phyloP scores from a whole-genome alignment of 2,888 invertebrate genomes.

The Selenia dentaria region DNA sequence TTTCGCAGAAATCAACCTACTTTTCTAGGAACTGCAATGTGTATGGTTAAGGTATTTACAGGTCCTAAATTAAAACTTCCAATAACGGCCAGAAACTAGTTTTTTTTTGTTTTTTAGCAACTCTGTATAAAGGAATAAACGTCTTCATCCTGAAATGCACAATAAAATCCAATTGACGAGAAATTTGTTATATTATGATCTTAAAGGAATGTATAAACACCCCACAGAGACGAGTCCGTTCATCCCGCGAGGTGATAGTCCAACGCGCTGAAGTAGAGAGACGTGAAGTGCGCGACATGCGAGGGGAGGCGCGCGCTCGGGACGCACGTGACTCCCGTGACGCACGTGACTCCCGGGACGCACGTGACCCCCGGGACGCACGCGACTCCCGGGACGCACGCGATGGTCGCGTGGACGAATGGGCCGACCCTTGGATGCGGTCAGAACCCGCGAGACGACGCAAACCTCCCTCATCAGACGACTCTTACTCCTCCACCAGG shows the following conservation, averaged over 20 bases:
- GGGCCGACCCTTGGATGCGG: conserved; percentile 97
- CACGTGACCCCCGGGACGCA: conserved; percentile 54
- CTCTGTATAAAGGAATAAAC: no score
- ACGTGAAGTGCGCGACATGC: conserved; percentile 40
- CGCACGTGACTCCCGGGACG: conserved; percentile 44
- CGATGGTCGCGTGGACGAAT: conserved; percentile 90
- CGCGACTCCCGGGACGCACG: conserved; percentile 40
- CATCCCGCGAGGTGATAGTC: conserved; percentile 88
- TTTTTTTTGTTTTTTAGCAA: no score
- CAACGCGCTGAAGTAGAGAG: conserved; percentile 86
- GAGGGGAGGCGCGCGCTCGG: conserved; percentile 37
- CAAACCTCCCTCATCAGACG: conserved; percentile 72
- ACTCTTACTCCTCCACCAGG: conserved; percentile 79
- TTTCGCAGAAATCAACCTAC: no score
- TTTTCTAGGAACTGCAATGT: no score
- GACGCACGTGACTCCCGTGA: conserved; percentile 55
- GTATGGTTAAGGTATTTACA: no score
- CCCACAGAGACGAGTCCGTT: conserved; percentile 80
- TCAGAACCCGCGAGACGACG: conserved; percentile 79
- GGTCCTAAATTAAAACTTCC: no score
- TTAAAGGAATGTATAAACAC: no score
- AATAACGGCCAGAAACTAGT: no score
- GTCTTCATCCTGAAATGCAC: no score
- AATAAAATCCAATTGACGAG: no score
- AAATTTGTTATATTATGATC: no score